Evolutionary conservation across 2,797 vertebrate genomes (phyloP).

Genomic region (Clarias platycephalus): DNA sequence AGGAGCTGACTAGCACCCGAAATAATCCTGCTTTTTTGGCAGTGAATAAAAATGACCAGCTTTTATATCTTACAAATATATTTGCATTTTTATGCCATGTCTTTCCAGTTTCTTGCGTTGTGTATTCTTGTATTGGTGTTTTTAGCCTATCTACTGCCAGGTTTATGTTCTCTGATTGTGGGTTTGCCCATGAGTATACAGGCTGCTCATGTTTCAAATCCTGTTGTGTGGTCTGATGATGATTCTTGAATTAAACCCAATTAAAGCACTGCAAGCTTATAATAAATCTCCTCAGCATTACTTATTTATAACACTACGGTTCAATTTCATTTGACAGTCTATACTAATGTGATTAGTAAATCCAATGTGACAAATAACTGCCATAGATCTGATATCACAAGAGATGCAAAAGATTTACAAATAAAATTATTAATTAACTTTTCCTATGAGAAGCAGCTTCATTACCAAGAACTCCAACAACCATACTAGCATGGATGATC

Average conservation of each 20-base stretch:
- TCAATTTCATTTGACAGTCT: background rate
- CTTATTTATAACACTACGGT: background rate
- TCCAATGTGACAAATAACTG: background rate
- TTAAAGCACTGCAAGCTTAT: background rate
- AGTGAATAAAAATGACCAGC: background rate
- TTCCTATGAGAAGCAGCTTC: background rate
- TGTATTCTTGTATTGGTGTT: background rate
- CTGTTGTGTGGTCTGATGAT: background rate
- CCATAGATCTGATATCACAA: background rate
- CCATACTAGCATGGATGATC: background rate
- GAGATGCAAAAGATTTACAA: background rate
- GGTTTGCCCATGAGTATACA: slow-evolving; percentile 4
- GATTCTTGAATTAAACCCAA: slow-evolving; percentile 8
- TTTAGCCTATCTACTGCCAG: background rate
- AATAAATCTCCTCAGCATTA: background rate
- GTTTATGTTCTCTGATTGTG: background rate
- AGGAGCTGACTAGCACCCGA: background rate
- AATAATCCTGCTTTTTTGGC: background rate
- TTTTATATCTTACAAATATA: background rate
- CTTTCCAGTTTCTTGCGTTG: background rate
- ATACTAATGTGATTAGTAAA: background rate
- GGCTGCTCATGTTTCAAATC: background rate
- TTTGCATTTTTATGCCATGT: background rate
- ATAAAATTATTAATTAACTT: background rate
- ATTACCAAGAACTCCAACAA: background rate